A percentile compares a stretch with the other conserved stretches of the same genome.
Conservation (phyloP, 2,888 invertebrate genomes). For the Margaritifera margaritifera region DNA sequence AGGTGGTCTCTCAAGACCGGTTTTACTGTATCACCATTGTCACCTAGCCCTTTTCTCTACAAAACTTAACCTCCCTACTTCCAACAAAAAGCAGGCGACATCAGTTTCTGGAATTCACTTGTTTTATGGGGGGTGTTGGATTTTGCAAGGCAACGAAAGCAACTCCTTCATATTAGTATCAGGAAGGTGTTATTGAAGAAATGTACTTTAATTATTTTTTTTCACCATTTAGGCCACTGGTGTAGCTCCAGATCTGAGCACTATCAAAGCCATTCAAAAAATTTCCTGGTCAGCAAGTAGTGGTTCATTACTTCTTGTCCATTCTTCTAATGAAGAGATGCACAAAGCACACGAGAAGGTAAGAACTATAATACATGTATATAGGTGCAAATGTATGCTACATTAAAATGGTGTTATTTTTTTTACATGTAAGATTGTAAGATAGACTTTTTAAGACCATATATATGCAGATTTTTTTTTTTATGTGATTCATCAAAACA, state of each 20-base stretch:
- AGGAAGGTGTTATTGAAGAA: background rate
- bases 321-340: conserved; percentile 78
- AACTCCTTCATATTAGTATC: background rate
- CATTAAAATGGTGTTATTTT: background rate
- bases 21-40: too few species aligned
- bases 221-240: conserved; percentile 63
- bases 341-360: conserved; percentile 80
- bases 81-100: too few species aligned
- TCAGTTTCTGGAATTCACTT: too few species aligned
- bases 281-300: conserved; percentile 87
- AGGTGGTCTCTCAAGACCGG: too few species aligned
- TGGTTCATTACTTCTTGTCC: conserved; percentile 79
- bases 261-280: conserved; percentile 83
- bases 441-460: too few species aligned
- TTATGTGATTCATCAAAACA: too few species aligned
- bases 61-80: too few species aligned
- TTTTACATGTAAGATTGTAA: too few species aligned
- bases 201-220: conserved; percentile 2
- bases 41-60: too few species aligned
- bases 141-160: too few species aligned
- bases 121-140: too few species aligned
- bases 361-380: background rate
- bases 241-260: conserved; percentile 82
- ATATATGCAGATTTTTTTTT: too few species aligned
- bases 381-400: background rate